Evolutionary conservation across 2,113 vertebrate genomes (phyloP).

Genomic region (Pseudopodoces humilis): DNA sequence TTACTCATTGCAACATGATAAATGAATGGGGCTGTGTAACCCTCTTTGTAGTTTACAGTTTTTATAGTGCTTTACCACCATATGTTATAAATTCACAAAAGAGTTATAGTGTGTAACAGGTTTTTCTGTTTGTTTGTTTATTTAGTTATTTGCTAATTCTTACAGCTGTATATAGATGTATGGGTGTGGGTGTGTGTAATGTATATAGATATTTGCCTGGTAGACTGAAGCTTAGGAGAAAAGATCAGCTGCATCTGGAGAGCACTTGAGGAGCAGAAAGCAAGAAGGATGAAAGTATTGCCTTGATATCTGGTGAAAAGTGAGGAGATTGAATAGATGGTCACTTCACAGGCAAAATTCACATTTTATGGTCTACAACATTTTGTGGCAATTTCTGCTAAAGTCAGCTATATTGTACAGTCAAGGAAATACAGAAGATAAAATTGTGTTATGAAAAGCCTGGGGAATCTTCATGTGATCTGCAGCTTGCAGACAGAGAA

Average conservation of each 20-base stretch:
- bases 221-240: neutral
- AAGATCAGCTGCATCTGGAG: neutral
- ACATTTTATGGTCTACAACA: neutral
- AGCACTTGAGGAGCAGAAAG: slow-evolving; percentile 13
- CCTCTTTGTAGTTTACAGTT: slow-evolving; percentile 58
- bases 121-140: slow-evolving; percentile 59
- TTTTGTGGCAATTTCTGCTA: slow-evolving; percentile 29
- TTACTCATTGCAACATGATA: slow-evolving; percentile 70
- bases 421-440: neutral
- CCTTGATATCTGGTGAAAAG: neutral
- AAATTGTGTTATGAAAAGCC: neutral
- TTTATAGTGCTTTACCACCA: slow-evolving; percentile 49
- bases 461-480: neutral
- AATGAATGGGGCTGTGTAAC: slow-evolving; percentile 60
- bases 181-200: neutral
- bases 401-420: neutral
- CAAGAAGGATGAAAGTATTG: slow-evolving; percentile 13
- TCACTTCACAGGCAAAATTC: slow-evolving; percentile 7
- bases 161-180: slow-evolving; percentile 18
- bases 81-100: slow-evolving; percentile 65
- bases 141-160: slow-evolving; percentile 60
- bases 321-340: neutral
- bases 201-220: neutral
- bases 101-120: slow-evolving; percentile 49
- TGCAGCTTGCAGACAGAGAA: neutral